Conservation (phyloP, 2,888 invertebrate species). For the Ethmia dodecea region DNA sequence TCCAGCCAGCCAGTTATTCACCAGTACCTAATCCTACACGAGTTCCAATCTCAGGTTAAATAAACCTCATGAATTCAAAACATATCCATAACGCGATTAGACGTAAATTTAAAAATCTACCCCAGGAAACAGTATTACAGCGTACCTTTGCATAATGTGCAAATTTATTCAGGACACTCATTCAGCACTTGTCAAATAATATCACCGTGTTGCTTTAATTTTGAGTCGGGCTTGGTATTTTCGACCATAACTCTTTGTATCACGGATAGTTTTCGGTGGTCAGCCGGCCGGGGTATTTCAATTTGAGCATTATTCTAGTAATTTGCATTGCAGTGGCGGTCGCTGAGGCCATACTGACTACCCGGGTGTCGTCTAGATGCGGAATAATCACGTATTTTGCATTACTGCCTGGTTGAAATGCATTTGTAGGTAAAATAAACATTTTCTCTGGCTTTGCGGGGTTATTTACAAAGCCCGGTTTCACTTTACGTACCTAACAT, state of each 20-base stretch:
- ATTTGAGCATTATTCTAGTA: constrained; percentile 54
- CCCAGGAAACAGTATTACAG: constrained; percentile 54
- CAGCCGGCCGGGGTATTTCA: constrained; percentile 35
- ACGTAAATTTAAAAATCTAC: too few species aligned
- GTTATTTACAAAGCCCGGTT: too few species aligned
- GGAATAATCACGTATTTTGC: constrained; percentile 18
- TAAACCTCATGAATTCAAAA: too few species aligned
- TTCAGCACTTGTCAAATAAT: constrained; percentile 58
- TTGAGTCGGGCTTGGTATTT: constrained; percentile 17
- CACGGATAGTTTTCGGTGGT: constrained; percentile 28
- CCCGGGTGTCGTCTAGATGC: constrained; percentile 7
- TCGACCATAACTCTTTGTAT: constrained; percentile 20
- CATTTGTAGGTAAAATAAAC: constrained; percentile 13
- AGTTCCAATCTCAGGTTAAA: too few species aligned
- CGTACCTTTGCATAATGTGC: constrained; percentile 52
- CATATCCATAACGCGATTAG: too few species aligned
- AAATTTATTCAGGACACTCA: constrained; percentile 68
- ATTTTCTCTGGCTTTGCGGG: constrained; percentile 1
- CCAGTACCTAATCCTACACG: too few species aligned
- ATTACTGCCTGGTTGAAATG: constrained; percentile 11
- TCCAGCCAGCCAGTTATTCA: too few species aligned
- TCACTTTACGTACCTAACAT: too few species aligned
- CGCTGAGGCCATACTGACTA: constrained; percentile 30
- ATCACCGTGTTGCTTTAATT: constrained; percentile 41
- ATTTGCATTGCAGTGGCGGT: constrained; percentile 53